phyloP scores from a whole-genome alignment of 2,888 invertebrate genomes.

The Cephus spinipes region DNA sequence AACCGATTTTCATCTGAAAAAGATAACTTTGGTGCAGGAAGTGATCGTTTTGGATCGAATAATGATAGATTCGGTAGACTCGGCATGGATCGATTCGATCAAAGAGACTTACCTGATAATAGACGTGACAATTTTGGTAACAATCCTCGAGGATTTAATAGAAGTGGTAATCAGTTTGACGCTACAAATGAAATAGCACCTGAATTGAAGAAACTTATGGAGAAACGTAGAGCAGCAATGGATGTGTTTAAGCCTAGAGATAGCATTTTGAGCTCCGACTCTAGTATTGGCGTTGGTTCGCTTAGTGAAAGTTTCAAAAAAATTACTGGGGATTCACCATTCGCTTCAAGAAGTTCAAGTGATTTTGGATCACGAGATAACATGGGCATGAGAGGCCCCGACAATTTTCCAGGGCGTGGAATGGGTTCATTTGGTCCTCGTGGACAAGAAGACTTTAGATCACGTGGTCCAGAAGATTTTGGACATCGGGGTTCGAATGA shows the following conservation, averaged over 20 bases:
- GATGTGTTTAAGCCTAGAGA: slow-evolving; percentile 59
- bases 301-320: slow-evolving; percentile 60
- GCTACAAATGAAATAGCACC: slow-evolving; percentile 48
- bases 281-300: slow-evolving; percentile 44
- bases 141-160: slow-evolving; percentile 34
- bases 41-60: slow-evolving; percentile 22
- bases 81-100: slow-evolving; percentile 34
- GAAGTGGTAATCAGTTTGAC: slow-evolving; percentile 43
- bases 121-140: slow-evolving; percentile 37
- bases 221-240: slow-evolving; percentile 56
- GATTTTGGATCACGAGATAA: slow-evolving; percentile 10
- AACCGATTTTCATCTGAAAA: slow-evolving; percentile 20
- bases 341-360: slow-evolving; percentile 22
- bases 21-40: slow-evolving; percentile 8
- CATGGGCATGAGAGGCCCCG: slow-evolving; percentile 21
- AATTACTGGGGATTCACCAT: slow-evolving; percentile 55
- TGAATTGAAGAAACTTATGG: slow-evolving; percentile 62
- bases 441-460: slow-evolving; percentile 17
- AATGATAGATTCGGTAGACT: slow-evolving; percentile 32
- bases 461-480: slow-evolving; percentile 21
- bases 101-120: slow-evolving; percentile 33
- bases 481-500: slow-evolving; percentile 20
- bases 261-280: slow-evolving; percentile 46
- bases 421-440: slow-evolving; percentile 2
- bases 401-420: slow-evolving; percentile 19